Evolutionary conservation across 2,888 invertebrate genomes (phyloP), one percentile per base, ranked within the genome.

Genomic region (Athrips mouffetella): DNA sequence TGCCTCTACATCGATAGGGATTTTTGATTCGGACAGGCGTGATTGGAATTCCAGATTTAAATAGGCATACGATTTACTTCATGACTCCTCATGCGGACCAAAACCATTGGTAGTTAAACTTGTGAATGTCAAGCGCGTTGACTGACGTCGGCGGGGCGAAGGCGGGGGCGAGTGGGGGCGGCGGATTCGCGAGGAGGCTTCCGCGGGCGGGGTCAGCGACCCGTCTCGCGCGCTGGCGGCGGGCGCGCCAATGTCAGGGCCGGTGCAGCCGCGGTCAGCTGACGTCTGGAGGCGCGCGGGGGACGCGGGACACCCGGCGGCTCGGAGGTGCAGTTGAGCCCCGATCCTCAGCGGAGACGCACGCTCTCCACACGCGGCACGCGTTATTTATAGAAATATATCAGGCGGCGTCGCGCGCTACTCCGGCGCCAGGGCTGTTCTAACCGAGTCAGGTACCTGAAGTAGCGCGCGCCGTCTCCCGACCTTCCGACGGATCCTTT

Each of bases 391-490:
- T 77, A 81, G 74, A 65, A 73, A 59, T 67, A 62, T 25, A 45
- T 47, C 47, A 77, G 78, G 73, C 63, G 80, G 72, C 80, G 71
- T 90, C 92, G 91, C 94, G 95, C 92, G 95, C 92, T 96, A 95
- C 95, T 92, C 94, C 91, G 94, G 94, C 94, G 92, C 94, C 94
- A 89, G 91, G 90, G 93, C 96, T 96, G 86, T 88, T 90, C 90
- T 89, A 84, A 84, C 79, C 78, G 85, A 96, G 96, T 96, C 96
- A 97, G 96, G 96, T 97, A 97, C 96, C 96, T 96, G 96, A 96
- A 96, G 96, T 97, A 97, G 96, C 96, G 96, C 96, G 96, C 96
- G 96, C 89, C 82, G 80, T 85, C 83, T 60, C 59, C 31, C 54
- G 54, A 59, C 49, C 53, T 57, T 50, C 55, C 57, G 20, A 41